These are phyloP conservation scores for Pristis pectinata DNA, from an alignment of 2,797 vertebrate genomes.

Conservation along the genomic window DNA sequence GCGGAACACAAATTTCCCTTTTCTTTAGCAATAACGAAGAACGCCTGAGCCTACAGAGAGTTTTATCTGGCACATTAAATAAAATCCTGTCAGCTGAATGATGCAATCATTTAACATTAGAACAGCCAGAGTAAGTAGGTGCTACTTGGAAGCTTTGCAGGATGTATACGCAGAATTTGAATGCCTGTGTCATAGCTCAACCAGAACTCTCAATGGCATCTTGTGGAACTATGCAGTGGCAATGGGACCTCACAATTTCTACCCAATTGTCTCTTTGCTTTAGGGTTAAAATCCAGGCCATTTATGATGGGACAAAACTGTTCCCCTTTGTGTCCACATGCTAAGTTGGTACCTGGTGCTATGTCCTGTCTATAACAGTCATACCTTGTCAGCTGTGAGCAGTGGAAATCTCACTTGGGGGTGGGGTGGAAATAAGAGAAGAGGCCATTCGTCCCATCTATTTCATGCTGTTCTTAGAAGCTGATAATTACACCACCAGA, in stretches of 20 bases:
- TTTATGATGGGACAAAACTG: not conserved
- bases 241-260: not conserved
- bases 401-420: no score
- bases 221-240: not conserved
- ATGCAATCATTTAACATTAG: not conserved
- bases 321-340: not conserved
- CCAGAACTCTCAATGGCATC: not conserved
- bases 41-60: not conserved
- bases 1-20: not conserved
- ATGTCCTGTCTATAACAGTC: not conserved
- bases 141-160: not conserved
- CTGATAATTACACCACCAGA: no score
- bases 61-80: not conserved
- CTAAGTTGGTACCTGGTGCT: not conserved
- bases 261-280: not conserved
- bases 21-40: not conserved
- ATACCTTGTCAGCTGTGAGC: not conserved
- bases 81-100: not conserved
- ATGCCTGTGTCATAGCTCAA: not conserved
- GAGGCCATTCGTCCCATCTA: not conserved
- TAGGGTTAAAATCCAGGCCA: not conserved
- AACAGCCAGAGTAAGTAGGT: no score
- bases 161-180: not conserved
- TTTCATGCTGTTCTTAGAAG: no score
- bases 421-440: no score